phyloP scores from a whole-genome alignment of 2,797 vertebrate species.

The Cheracebus regulus region DNA sequence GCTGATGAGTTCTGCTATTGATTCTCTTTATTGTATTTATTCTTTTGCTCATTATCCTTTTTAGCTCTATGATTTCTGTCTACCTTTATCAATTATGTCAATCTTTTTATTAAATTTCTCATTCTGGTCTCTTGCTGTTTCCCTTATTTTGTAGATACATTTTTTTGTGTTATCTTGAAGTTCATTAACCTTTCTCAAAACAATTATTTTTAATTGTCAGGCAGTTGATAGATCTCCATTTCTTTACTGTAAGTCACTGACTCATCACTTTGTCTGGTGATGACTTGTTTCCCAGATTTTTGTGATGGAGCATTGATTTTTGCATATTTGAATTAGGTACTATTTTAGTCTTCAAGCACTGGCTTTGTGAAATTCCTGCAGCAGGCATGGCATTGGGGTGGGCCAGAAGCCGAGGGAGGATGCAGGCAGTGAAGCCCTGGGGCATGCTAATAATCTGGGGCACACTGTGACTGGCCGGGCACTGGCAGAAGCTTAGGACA shows the following conservation, averaged over 20 bases:
- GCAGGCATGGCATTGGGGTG: not conserved
- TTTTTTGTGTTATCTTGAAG: not conserved
- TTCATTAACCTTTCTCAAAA: not conserved
- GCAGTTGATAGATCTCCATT: not conserved
- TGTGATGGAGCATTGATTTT: not conserved
- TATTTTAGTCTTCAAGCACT: not conserved
- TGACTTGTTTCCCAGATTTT: not conserved
- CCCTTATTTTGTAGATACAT: not conserved
- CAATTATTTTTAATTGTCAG: not conserved
- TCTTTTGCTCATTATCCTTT: not conserved
- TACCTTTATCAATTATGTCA: not conserved
- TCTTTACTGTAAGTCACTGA: not conserved
- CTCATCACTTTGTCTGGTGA: not conserved
- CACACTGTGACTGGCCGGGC: not conserved
- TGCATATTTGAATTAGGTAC: not conserved
- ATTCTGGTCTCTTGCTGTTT: not conserved
- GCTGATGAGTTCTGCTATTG: not conserved
- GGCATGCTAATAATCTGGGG: not conserved
- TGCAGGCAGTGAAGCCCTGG: not conserved
- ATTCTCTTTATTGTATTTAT: not conserved
- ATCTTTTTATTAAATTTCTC: not conserved
- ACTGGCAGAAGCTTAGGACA: not conserved
- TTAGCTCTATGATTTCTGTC: not conserved
- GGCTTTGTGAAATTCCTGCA: not conserved
- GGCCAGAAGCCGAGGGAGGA: not conserved